A percentile compares a stretch with the other conserved stretches of the same genome.
Evolutionary conservation across 2,113 vertebrate species (phyloP).

Genomic region (Sitta europaea): DNA sequence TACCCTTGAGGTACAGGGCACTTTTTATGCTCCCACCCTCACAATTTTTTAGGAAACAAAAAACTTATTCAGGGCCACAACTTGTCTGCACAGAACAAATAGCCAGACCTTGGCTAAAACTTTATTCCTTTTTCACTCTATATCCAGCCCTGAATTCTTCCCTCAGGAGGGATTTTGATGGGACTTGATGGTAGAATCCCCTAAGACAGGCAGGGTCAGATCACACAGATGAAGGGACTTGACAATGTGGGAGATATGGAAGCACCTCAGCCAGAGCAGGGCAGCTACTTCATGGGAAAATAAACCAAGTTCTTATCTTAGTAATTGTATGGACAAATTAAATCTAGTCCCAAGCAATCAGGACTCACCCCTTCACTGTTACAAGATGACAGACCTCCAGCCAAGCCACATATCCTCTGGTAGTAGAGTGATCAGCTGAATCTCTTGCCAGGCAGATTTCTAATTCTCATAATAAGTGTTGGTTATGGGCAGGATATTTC

Average conservation of each 20-base stretch:
- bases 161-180: background rate
- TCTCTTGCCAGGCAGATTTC: background rate
- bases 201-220: background rate
- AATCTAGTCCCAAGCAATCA: background rate
- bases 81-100: background rate
- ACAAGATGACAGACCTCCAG: background rate
- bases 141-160: background rate
- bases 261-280: background rate
- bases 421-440: background rate
- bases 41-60: background rate
- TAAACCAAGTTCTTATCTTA: background rate
- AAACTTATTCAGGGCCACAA: background rate
- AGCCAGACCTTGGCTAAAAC: background rate
- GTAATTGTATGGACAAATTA: background rate
- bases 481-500: background rate
- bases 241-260: background rate
- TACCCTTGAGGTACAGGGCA: background rate
- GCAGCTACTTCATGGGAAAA: background rate
- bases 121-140: background rate
- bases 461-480: background rate
- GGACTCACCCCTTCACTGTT: background rate
- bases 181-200: background rate
- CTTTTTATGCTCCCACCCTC: background rate
- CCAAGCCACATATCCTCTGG: background rate
- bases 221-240: background rate